Percentiles rank a stretch among this genome's conserved stretches.
phyloP scores from a whole-genome alignment of 2,797 vertebrate genomes.

The Tragelaphus oryx region DNA sequence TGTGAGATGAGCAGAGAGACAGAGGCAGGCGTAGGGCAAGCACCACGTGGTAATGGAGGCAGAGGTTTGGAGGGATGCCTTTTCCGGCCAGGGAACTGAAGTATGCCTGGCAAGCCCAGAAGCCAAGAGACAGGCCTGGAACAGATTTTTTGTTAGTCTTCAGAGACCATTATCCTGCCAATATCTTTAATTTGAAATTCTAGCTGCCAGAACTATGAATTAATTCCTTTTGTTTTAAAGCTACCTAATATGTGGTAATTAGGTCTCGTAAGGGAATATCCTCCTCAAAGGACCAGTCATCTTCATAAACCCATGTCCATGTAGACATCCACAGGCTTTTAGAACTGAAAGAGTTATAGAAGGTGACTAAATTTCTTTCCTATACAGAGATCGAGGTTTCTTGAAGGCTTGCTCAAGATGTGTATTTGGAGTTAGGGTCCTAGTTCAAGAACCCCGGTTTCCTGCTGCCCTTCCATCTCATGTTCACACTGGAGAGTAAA shows the following conservation, averaged over 20 bases:
- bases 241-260: background rate
- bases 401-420: background rate
- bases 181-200: background rate
- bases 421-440: too few relatives aligned
- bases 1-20: background rate
- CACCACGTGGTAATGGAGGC: accelerated
- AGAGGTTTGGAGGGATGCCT: background rate
- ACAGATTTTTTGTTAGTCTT: background rate
- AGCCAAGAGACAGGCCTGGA: background rate
- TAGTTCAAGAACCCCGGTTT: background rate
- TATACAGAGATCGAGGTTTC: background rate
- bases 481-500: background rate
- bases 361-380: background rate
- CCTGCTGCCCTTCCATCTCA: background rate
- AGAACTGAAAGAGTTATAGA: background rate
- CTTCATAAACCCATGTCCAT: background rate
- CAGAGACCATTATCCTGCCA: background rate
- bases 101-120: background rate
- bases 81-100: accelerated
- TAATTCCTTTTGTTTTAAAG: background rate
- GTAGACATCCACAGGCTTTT: background rate
- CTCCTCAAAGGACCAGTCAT: background rate
- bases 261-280: background rate
- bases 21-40: accelerated
- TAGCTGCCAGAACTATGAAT: background rate